Conservation (phyloP, 2,113 vertebrate genomes). For the Boulengeromyrus knoepffleri region DNA sequence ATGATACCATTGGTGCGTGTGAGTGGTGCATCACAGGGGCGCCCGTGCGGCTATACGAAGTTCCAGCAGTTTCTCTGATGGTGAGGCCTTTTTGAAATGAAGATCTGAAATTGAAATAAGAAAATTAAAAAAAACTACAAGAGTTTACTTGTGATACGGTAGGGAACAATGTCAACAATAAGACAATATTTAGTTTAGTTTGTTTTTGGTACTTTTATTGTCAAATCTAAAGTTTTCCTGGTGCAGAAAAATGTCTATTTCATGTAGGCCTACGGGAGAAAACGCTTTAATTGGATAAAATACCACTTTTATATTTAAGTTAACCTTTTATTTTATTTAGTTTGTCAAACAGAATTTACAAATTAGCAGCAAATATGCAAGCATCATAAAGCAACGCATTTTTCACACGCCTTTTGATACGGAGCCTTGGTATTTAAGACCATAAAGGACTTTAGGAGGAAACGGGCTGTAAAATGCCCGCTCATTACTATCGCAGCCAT, state of each 20-base stretch:
- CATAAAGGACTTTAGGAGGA: conserved; percentile 5
- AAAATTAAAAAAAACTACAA: neutral
- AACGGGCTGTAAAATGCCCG: neutral
- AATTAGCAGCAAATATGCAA: neutral
- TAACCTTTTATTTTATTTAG: neutral
- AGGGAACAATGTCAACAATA: neutral
- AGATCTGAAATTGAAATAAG: neutral
- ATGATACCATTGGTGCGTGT: neutral
- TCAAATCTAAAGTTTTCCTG: neutral
- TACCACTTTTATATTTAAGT: neutral
- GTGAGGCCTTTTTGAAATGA: neutral
- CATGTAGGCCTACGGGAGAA: neutral
- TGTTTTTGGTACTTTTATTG: neutral
- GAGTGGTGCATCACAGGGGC: neutral
- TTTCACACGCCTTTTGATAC: neutral
- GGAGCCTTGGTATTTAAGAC: neutral
- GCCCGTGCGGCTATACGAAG: neutral
- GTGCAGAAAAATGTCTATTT: neutral
- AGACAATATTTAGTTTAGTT: neutral
- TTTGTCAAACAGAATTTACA: neutral
- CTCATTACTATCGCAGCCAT: neutral
- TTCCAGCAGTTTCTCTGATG: neutral
- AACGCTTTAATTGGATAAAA: neutral
- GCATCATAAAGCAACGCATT: neutral
- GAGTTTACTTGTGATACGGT: neutral